Conservation (phyloP, 1,140 invertebrate species). For the Octopus sinensis region DNA sequence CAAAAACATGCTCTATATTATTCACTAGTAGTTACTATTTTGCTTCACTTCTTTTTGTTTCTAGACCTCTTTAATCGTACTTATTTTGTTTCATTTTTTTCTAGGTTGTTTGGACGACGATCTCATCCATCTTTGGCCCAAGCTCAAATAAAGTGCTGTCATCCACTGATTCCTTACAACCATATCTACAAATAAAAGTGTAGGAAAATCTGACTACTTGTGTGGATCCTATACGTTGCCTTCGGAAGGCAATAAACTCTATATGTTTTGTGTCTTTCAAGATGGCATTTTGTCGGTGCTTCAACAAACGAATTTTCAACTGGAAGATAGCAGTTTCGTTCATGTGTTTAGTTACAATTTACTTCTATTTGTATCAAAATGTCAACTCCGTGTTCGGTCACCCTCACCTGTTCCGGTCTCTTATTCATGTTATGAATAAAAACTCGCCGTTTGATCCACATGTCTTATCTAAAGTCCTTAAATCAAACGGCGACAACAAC, state of each 20-base stretch:
- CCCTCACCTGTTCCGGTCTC: background rate
- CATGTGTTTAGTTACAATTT: background rate
- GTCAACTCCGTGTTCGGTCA: constrained; percentile 1
- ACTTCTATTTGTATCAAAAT: constrained; percentile 8
- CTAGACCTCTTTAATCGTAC: too few species aligned
- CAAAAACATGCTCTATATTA: too few species aligned
- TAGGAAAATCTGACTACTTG: background rate
- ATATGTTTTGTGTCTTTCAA: background rate
- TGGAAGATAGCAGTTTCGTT: constrained; percentile 8
- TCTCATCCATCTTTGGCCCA: background rate
- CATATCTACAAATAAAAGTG: background rate
- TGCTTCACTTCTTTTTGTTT: too few species aligned
- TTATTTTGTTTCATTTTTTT: too few species aligned
- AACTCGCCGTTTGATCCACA: background rate
- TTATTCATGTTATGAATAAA: background rate
- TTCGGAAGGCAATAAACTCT: background rate
- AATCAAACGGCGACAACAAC: background rate
- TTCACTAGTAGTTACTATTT: too few species aligned
- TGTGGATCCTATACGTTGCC: background rate
- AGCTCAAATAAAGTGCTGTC: background rate
- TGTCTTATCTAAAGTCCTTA: background rate
- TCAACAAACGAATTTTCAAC: constrained; percentile 8
- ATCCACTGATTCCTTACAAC: background rate
- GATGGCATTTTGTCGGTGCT: background rate
- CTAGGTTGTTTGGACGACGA: background rate